Conservation (phyloP, 2,888 invertebrate species). For the Mythimna impura region DNA sequence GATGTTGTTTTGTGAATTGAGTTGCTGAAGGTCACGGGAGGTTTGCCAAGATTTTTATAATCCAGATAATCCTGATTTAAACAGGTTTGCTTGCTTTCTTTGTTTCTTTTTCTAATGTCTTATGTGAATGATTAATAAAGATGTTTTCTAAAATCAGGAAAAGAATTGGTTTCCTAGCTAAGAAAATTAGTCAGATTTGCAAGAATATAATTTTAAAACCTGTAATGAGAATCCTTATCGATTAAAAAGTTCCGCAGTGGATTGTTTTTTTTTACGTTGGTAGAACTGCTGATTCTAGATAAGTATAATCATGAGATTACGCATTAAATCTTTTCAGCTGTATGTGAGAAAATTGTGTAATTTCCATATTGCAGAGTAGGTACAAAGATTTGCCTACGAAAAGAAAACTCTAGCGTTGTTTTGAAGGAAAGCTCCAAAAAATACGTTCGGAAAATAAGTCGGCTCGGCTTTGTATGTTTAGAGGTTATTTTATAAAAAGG, state of each 20-base stretch:
- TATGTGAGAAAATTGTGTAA: neutral
- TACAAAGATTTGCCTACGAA: slow-evolving; percentile 8
- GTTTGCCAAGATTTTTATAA: too few relatives aligned
- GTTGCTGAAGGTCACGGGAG: slow-evolving; percentile 1
- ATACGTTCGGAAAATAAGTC: neutral
- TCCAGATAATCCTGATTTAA: too few relatives aligned
- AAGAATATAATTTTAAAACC: neutral
- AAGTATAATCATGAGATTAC: too few relatives aligned
- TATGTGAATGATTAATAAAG: neutral
- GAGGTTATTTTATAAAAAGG: slow-evolving; percentile 37
- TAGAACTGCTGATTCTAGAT: neutral
- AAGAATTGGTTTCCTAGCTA: neutral
- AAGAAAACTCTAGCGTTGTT: slow-evolving; percentile 6
- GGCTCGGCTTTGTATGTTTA: slow-evolving; percentile 20
- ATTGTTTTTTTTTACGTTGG: neutral
- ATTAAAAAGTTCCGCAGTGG: slow-evolving; percentile 47
- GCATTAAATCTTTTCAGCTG: neutral
- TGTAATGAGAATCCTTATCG: slow-evolving; percentile 11
- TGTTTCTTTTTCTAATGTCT: neutral
- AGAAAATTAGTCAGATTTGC: neutral
- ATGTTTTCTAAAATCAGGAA: neutral
- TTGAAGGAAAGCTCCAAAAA: slow-evolving; percentile 6
- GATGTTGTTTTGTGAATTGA: neutral
- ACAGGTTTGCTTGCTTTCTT: neutral
- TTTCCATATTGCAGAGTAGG: slow-evolving; percentile 10